Base-by-base conservation (phyloP, 2,797 vertebrate genomes). In the Poeciliopsis gracilis region DNA sequence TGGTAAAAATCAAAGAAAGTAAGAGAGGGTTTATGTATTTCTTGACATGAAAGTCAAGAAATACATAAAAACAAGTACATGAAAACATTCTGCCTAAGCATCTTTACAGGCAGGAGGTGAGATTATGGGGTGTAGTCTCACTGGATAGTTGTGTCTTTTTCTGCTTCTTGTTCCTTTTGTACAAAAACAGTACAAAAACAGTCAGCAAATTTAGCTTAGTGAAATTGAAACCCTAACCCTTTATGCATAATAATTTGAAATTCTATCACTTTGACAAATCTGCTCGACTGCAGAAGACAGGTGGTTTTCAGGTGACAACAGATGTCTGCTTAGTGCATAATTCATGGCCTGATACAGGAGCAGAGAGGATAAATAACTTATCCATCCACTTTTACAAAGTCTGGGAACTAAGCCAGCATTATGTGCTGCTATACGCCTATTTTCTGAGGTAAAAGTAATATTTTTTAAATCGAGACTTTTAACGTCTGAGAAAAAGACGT, bases 261-360 rank as follows among this genome's bases (percentile, higher is more conserved):
- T 46, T 46, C 41, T 28, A 45, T 15, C 25, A 41, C 25, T 41
- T 38, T 30, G 67, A 33, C 15, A 4, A 67, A 72, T 49, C 59
- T 46, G n/a, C 78, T 71, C 51, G 76, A 47, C 15, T 51, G 45
- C 11, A 53, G 70, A 49, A 90, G 90, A 91, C 92, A 94, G 93
- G 87, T 95, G 93, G 91, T 91, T 91, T 91, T 89, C 91, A 89
- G 85, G 86, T 78, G 78, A 80, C 76, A 88, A 87, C 87, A 90
- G 89, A 84, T 84, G 86, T 33, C 82, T 59, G 73, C 36, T 83
- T 85, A 3, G 13, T 94, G 86, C 91, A 94, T 95, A 90, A 94
- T 91, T 72, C 46, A 95, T 92, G 90, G 88, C 82, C 83, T 94
- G 94, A 93, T 90, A 94, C 89, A 80, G 88, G 94, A 94, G 93